Base-by-base conservation (phyloP, 2,797 vertebrate species). In the Alauda arvensis region DNA sequence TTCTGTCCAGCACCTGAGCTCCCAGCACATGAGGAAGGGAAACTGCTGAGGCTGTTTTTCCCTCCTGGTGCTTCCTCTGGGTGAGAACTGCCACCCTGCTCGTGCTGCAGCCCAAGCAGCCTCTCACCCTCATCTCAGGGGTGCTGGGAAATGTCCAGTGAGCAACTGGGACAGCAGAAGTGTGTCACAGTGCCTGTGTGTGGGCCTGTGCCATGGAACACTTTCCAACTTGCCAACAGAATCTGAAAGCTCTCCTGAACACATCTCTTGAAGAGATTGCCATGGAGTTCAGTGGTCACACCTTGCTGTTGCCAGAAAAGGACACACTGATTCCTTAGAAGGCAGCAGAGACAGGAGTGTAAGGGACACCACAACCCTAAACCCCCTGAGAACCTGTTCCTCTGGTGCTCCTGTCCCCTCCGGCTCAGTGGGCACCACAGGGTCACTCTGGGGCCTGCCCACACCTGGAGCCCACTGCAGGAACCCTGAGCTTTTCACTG, bases 351-450 rank as follows among this genome's bases (percentile, higher is more conserved):
- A 34, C 23, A 43, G 60, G 39, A 72, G 59, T 55, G 63, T 14
- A 48, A 65, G 40, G 40, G 48, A 45, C 39, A 67, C 16, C 31
- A 52, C 45, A 49, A 2, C 8, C 37, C 77, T 3, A 4, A 78
- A 53, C 16, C 14, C 25, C 26, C 34, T 5, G 42, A 46, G 18
- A 18, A 49, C 43, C 10, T 1, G 9, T 34, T 76, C 21, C 63
- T 42, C 18, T 60, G 57, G 33, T 65, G 68, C 6, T 26, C 24
- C 45, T n/a, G 72, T 62, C 34, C 28, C 31, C 3, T 2, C n/a
- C 0, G 2, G 49, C 45, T 48, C 56, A 28, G 63, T 10, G 45
- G 65, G 57, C 48, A 52, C 0, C 0, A 3, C 4, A 39, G 65
- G 43, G 24, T 49, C 72, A 15, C 29, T 6, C 8, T 9, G 46